Percentiles rank a stretch among this genome's conserved stretches.
phyloP scores from a whole-genome alignment of 2,888 invertebrate genomes.

The Rhopalosiphum nymphaeae region DNA sequence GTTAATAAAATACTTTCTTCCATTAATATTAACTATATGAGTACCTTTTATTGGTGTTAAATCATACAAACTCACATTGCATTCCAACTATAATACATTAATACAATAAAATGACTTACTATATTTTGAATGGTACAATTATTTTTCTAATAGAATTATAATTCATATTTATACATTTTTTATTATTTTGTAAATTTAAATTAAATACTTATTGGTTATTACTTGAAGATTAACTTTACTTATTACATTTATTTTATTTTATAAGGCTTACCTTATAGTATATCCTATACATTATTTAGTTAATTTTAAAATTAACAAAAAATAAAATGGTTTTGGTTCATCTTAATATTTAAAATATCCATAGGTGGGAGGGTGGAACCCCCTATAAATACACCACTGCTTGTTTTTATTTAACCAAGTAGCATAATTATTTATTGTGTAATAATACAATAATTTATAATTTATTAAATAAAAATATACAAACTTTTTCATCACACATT shows the following conservation, averaged over 20 bases:
- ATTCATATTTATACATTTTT: not conserved
- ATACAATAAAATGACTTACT: not conserved
- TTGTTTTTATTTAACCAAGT: not conserved
- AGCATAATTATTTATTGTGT: not conserved
- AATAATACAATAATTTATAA: not conserved
- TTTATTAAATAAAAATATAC: slow-evolving; percentile 5
- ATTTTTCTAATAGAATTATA: not conserved
- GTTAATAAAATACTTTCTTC: slow-evolving; percentile 24
- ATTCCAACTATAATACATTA: slow-evolving; percentile 39
- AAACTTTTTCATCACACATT: slow-evolving; percentile 38
- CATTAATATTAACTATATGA: slow-evolving; percentile 7
- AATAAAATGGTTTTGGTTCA: not conserved
- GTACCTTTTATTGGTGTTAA: slow-evolving; percentile 42
- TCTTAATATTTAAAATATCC: not conserved
- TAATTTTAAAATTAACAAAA: not conserved
- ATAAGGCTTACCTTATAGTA: not conserved
- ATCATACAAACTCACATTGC: not conserved
- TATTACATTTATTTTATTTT: not conserved
- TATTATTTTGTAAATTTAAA: not conserved
- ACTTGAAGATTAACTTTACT: not conserved
- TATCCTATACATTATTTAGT: not conserved
- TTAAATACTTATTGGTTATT: not conserved
- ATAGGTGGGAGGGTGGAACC: too few species aligned
- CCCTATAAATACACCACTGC: not conserved
- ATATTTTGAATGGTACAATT: not conserved